Conservation (phyloP, 1,140 invertebrate genomes). For the Delia radicum region DNA sequence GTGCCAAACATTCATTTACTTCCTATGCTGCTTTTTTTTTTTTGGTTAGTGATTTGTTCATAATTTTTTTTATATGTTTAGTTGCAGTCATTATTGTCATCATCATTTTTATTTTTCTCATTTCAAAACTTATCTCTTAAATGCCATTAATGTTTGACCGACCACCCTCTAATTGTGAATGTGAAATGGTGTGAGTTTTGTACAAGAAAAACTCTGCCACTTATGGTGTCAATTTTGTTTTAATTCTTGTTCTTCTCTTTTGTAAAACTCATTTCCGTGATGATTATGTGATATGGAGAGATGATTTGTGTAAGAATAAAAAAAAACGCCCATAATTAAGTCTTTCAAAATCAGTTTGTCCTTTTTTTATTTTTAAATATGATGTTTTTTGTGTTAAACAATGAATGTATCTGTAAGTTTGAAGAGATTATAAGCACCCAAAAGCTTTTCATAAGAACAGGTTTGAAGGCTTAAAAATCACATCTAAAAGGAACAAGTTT, state of each 20-base stretch:
- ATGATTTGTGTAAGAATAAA: neutral
- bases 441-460: too few relatives aligned
- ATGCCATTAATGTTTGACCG: conserved; percentile 8
- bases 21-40: neutral
- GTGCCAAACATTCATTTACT: conserved; percentile 36
- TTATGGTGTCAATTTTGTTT: neutral
- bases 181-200: neutral
- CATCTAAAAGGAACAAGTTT: too few relatives aligned
- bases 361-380: too few relatives aligned
- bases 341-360: too few relatives aligned
- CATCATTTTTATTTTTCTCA: neutral
- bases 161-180: neutral
- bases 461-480: too few relatives aligned
- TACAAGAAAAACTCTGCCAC: neutral
- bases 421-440: too few relatives aligned
- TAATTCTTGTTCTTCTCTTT: neutral
- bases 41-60: conserved; percentile 4
- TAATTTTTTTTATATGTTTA: neutral
- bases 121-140: conserved; percentile 6
- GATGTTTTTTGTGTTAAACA: too few relatives aligned
- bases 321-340: conserved; percentile 6
- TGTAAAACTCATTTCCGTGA: conserved; percentile 13
- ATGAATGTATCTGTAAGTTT: too few relatives aligned
- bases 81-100: conserved; percentile 7
- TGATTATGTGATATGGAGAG: neutral